These are phyloP conservation scores for Apotomis turbidana DNA, from an alignment of 2,888 invertebrate species.

Conservation along the genomic window DNA sequence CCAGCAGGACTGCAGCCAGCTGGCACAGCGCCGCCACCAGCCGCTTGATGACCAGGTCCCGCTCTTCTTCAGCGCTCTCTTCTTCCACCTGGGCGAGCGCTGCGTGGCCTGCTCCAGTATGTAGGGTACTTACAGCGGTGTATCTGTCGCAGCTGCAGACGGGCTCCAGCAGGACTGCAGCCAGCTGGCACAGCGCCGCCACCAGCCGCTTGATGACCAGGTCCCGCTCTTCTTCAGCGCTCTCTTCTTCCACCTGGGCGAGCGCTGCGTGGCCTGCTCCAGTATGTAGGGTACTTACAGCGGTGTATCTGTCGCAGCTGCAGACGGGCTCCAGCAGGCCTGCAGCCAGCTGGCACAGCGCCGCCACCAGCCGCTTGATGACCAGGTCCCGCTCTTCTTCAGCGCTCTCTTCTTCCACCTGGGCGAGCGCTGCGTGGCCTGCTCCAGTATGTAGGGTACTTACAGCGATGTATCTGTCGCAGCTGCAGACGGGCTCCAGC, in stretches of 20 bases:
- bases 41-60: constrained; percentile 57
- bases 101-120: constrained; percentile 58
- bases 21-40: constrained; percentile 53
- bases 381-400: no score
- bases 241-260: constrained; percentile 54
- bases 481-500: no score
- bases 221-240: constrained; percentile 56
- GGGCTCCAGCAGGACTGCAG: constrained; percentile 56
- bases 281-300: constrained; percentile 59
- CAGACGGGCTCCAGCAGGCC: constrained; percentile 43
- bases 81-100: constrained; percentile 56
- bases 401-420: no score
- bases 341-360: no score
- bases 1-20: constrained; percentile 57
- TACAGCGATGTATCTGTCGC: no score
- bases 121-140: constrained; percentile 53
- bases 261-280: constrained; percentile 58
- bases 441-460: no score
- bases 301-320: constrained; percentile 53
- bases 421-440: no score
- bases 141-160: constrained; percentile 48
- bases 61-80: constrained; percentile 55
- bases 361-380: no score
- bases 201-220: constrained; percentile 55
- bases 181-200: constrained; percentile 53